These are phyloP conservation scores for Linnaemya vulpina DNA, from an alignment of 2,888 invertebrate species.

Conservation along the genomic window DNA sequence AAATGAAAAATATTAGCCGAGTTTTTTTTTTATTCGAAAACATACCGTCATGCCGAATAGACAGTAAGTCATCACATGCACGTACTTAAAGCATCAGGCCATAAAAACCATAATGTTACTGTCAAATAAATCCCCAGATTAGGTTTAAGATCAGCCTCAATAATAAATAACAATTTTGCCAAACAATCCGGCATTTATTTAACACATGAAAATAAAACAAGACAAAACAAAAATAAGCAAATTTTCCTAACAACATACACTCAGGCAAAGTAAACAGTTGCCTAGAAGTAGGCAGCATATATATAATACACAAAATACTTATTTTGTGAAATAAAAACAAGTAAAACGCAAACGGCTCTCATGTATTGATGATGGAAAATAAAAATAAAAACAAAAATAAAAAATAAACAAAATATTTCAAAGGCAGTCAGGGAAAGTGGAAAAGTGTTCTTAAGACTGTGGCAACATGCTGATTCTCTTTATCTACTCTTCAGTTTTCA, in stretches of 20 bases:
- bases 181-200: slow-evolving; percentile 29
- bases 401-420: background rate
- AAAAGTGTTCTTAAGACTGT: background rate
- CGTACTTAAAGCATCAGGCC: background rate
- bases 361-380: slow-evolving; percentile 30
- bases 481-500: background rate
- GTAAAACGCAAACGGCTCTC: background rate
- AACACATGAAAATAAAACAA: background rate
- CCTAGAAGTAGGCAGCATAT: slow-evolving; percentile 37
- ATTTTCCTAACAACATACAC: background rate
- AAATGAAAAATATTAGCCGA: slow-evolving; percentile 8
- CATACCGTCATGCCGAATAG: background rate
- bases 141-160: slow-evolving; percentile 64
- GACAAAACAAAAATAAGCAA: too few species aligned
- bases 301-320: slow-evolving; percentile 10
- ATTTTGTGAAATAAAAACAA: slow-evolving; percentile 7
- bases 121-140: slow-evolving; percentile 67
- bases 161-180: slow-evolving; percentile 71
- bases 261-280: background rate
- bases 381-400: background rate
- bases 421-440: background rate
- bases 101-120: slow-evolving; percentile 64
- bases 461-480: background rate
- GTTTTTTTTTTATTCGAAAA: background rate
- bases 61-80: background rate